Evolutionary conservation across 2,888 invertebrate species (phyloP), one percentile per base, ranked within the genome.

Genomic region (Stenchaetothrips biformis): DNA sequence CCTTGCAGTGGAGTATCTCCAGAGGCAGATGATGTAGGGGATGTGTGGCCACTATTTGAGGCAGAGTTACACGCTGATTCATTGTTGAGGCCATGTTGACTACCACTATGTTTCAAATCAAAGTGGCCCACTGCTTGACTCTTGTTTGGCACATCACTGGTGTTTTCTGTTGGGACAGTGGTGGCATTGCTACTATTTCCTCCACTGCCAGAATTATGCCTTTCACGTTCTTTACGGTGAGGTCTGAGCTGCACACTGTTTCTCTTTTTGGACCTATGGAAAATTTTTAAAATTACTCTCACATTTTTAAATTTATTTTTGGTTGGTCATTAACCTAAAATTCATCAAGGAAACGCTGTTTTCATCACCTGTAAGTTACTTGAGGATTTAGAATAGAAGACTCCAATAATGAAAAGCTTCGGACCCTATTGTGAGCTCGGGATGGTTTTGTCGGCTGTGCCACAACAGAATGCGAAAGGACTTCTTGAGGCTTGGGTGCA

Each of bases 391-490:
- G 89, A 81, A 92, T 89, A 59, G 91, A 90, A 82, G 89, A 91
- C 87, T 96, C 95, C 83, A 98, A 90, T 77, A 94, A 87, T 79
- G 98, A 98, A 89, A 98, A 96, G 85, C 91, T 74, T 21, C 67
- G 67, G 7, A 74, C 67, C 9, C 67, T n/a, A 21, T 74, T 74
- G 25, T 74, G 67, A 74, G 67, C 67, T 11, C 67, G 67, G 11
- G 67, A 74, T 21, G 67, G 67, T 21, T 11, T 74, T 74, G 67
- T 25, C 2, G 21, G 67, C 8, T 74, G 67, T 1, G 67, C 25
- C 25, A 21, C 67, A 25, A 11, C 25, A 21, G 67, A 25, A 21
- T 74, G 67, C 25, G 67, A 87, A 85, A 94, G 89, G 79, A 96
- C 91, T 87, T 94, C 93, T 83, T 90, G 92, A 13, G 97, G 95